Percentiles rank a stretch among this genome's conserved stretches.
Conservation (phyloP, 2,797 vertebrate genomes). For the Trachurus trachurus region DNA sequence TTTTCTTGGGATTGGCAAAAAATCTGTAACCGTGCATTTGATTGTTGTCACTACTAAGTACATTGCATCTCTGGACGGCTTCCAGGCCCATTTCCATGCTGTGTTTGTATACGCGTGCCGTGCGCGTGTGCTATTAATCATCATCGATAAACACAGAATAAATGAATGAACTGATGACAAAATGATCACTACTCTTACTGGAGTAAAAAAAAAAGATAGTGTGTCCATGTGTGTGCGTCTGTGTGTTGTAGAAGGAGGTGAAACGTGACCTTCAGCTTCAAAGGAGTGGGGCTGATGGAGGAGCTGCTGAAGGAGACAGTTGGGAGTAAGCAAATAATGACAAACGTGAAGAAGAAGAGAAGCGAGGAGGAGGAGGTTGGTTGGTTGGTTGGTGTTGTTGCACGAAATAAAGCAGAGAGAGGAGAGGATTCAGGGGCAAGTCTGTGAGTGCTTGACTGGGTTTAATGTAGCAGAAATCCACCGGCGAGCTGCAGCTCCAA, state of each 20-base stretch:
- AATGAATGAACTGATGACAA: neutral
- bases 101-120: neutral
- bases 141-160: slow-evolving; percentile 12
- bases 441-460: slow-evolving; percentile 16
- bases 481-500: slow-evolving; percentile 13
- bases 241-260: too few relatives aligned
- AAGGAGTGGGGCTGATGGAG: neutral
- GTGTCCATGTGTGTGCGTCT: neutral
- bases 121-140: slow-evolving; percentile 1
- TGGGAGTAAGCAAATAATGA: slow-evolving; percentile 25
- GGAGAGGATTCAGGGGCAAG: slow-evolving; percentile 17
- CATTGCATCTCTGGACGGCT: slow-evolving; percentile 13
- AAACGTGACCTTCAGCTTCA: slow-evolving; percentile 3
- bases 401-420: slow-evolving; percentile 23
- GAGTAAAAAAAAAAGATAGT: neutral
- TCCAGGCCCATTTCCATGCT: slow-evolving; percentile 6
- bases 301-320: neutral
- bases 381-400: slow-evolving; percentile 7
- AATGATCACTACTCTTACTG: neutral
- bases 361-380: neutral
- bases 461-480: slow-evolving; percentile 58
- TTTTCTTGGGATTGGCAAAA: slow-evolving; percentile 31
- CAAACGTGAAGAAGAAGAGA: slow-evolving; percentile 12
- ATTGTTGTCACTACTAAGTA: slow-evolving; percentile 34
- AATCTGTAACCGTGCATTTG: slow-evolving; percentile 36